phyloP scores from a whole-genome alignment of 2,888 invertebrate genomes.

The Xestoiulus laeticollis region DNA sequence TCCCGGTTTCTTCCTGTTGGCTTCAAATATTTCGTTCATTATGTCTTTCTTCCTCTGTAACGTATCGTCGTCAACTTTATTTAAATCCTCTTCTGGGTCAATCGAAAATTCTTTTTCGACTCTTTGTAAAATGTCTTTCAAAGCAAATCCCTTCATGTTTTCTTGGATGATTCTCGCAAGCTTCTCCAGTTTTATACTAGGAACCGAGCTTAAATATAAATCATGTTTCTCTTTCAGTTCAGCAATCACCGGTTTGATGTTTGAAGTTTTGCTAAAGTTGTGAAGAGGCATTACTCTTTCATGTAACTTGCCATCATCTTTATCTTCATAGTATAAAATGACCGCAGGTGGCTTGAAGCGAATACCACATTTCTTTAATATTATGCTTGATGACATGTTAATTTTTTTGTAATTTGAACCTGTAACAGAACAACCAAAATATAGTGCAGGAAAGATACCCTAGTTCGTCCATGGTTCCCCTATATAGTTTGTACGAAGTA shows the following conservation, averaged over 20 bases:
- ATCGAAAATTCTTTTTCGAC: constrained; percentile 63
- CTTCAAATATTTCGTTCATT: constrained; percentile 66
- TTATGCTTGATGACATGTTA: background rate
- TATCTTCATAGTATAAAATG: constrained; percentile 62
- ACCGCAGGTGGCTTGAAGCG: constrained; percentile 64
- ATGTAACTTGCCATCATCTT: constrained; percentile 60
- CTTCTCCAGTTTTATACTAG: constrained; percentile 64
- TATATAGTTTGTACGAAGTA: too few species aligned
- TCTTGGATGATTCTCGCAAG: constrained; percentile 66
- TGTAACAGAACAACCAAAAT: background rate
- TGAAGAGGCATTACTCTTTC: constrained; percentile 67
- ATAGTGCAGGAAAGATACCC: too few species aligned
- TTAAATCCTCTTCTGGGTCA: constrained; percentile 67
- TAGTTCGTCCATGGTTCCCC: too few species aligned
- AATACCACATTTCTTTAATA: constrained; percentile 62
- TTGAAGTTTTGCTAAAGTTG: constrained; percentile 64
- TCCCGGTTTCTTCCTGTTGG: constrained; percentile 64
- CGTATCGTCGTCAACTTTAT: constrained; percentile 64
- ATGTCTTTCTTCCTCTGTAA: constrained; percentile 66
- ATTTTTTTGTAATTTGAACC: background rate
- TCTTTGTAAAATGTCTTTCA: constrained; percentile 63
- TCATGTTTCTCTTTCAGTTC: constrained; percentile 64
- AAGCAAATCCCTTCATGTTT: constrained; percentile 63
- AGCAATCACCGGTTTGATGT: constrained; percentile 61
- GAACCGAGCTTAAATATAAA: constrained; percentile 63